Base-by-base conservation (phyloP, 2,113 vertebrate species). In the Condylura cristata region DNA sequence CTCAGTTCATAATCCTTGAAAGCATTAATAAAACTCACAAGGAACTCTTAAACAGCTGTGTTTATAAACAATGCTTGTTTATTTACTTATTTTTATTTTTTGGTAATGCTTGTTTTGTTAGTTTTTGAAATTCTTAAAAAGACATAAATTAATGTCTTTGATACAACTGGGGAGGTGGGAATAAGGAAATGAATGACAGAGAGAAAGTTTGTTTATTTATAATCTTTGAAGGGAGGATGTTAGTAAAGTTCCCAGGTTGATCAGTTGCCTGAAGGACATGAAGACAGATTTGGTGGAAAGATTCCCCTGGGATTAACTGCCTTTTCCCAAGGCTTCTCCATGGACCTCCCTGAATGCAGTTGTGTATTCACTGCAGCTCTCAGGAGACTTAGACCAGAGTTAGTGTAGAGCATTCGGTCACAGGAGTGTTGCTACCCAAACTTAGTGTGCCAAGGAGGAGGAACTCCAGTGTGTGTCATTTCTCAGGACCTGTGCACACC, bases 71-170 rank as follows among this genome's bases (percentile, higher is more conserved):
- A n/a, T n/a, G n/a, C n/a, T n/a, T n/a, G n/a, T n/a, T n/a, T n/a
- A n/a, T n/a, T n/a, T n/a, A n/a, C n/a, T n/a, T n/a, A n/a, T n/a
- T n/a, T n/a, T n/a, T n/a, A n/a, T n/a, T n/a, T n/a, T n/a, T n/a
- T n/a, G n/a, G n/a, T n/a, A n/a, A n/a, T n/a, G n/a, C n/a, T n/a
- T n/a, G n/a, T n/a, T n/a, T n/a, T 75, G 14, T 95, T 80, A 80
- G n/a, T 72, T 48, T 90, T 24, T 30, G 63, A 87, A 95, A 89
- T 51, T 75, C 78, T 80, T 71, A 48, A 83, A 81, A 66, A 30
- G 14, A 16, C 1, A 58, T 65, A 66, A 76, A 89, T 39, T 16
- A 32, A 46, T 91, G n/a, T 86, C 71, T 91, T 71, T 51, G 78
- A 90, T 53, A 44, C 46, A 60, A 46, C 88, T 93, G 39, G 70